phyloP scores from a whole-genome alignment of 2,888 invertebrate species.

The Chirona hameri region DNA sequence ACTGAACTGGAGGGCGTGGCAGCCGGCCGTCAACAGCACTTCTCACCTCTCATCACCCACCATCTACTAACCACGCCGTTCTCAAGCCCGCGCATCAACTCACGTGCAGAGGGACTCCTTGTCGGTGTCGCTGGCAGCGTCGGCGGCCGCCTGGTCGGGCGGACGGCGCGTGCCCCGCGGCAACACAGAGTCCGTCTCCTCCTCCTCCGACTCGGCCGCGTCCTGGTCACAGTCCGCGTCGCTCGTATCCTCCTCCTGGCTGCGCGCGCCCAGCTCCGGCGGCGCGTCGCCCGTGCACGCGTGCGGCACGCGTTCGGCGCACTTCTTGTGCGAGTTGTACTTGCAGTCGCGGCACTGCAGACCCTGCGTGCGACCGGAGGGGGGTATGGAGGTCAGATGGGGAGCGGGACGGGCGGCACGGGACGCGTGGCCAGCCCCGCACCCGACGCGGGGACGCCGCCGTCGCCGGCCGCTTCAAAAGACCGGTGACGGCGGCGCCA shows the following conservation, averaged over 20 bases:
- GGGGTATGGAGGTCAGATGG: slow-evolving; percentile 30
- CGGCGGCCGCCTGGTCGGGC: background rate
- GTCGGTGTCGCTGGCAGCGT: background rate
- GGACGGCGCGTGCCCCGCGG: background rate
- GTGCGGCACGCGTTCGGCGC: slow-evolving; percentile 81
- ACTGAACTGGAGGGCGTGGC: too few relatives aligned
- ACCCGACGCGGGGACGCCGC: too few relatives aligned
- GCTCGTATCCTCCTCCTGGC: slow-evolving; percentile 13
- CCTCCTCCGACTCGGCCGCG: background rate
- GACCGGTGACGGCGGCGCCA: too few relatives aligned
- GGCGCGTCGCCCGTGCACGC: slow-evolving; percentile 80
- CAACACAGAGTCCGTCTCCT: background rate
- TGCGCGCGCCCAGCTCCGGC: slow-evolving; percentile 41
- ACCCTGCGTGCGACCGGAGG: slow-evolving; percentile 62
- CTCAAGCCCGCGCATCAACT: background rate
- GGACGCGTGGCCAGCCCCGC: too few relatives aligned
- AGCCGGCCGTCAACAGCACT: too few relatives aligned
- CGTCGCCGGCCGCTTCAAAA: too few relatives aligned
- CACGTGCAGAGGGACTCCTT: slow-evolving; percentile 4
- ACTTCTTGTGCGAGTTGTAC: slow-evolving; percentile 93
- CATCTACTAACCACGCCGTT: background rate
- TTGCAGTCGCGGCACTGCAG: slow-evolving; percentile 96
- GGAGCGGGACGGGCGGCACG: too few relatives aligned
- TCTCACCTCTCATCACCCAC: background rate
- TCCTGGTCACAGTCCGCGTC: slow-evolving; percentile 23